Base-by-base conservation (phyloP, 2,888 invertebrate species). In the Sminthurides aquaticus region DNA sequence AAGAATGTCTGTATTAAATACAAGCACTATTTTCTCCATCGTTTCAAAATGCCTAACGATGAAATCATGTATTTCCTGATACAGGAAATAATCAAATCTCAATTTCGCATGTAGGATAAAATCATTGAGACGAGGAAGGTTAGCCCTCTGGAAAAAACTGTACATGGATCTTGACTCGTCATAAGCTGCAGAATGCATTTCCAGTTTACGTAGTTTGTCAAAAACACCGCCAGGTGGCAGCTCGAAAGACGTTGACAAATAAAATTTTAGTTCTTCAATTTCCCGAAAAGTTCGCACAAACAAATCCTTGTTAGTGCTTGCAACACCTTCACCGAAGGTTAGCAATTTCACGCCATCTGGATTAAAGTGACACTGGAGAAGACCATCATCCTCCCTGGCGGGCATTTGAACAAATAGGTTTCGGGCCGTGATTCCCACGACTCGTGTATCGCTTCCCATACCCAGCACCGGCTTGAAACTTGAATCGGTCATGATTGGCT, bases 51-150 rank as follows among this genome's bases (percentile, higher is more conserved):
- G 60, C 18, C 3, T 27, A 15, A 27, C 28, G 2, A 60, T 26
- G 49, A 60, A 60, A 52, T 60, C 27, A 28, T 60, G 52, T 2
- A 52, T n/a, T 52, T 60, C 28, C n/a, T 26, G 27, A 28, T 60
- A 60, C 5, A 60, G 15, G n/a, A 28, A 25, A 29, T 26, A 49
- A 20, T 60, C 60, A 2, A 52, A 49, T 22, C 60, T 20, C 18
- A 27, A 3, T 27, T 52, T 18, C 28, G 52, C 2, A 27, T 5
- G 27, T 15, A 60, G 27, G 22, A 29, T 20, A 1, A 52, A 2
- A 49, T 11, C 15, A 27, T 49, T 52, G 20, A 60, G 48, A 1
- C 15, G 11, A 2, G 60, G 60, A 11, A 60, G 52, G 11, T 25
- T 2, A 8, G 48, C 60, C 2, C 2, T 2, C n/a, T 22, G 1